Percentiles rank a stretch among this genome's conserved stretches.
Evolutionary conservation across 2,797 vertebrate species (phyloP).

Genomic region (Australoheros facetus): DNA sequence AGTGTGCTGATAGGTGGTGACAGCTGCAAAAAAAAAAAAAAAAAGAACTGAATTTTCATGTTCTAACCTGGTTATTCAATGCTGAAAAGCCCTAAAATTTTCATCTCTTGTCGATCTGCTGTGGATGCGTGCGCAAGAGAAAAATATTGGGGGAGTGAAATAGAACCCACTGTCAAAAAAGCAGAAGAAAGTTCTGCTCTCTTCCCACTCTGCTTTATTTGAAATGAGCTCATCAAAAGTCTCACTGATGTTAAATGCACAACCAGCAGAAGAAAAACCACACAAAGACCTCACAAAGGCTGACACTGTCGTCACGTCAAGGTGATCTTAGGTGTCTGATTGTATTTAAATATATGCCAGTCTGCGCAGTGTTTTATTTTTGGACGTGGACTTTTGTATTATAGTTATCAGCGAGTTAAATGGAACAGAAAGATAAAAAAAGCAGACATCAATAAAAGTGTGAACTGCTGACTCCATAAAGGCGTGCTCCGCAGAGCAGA

Average conservation of each 20-base stretch:
- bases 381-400: not conserved
- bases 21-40: not conserved
- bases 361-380: not conserved
- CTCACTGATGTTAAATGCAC: slow-evolving; percentile 40
- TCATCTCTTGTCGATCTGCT: slow-evolving; percentile 22
- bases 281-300: not conserved
- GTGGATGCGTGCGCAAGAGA: not conserved
- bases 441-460: not conserved
- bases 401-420: not conserved
- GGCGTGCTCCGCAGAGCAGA: slow-evolving; percentile 13
- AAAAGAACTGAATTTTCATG: not conserved
- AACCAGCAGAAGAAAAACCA: slow-evolving; percentile 7
- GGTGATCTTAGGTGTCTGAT: slow-evolving; percentile 5
- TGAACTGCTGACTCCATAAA: not conserved
- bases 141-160: not conserved
- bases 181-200: slow-evolving; percentile 25
- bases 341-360: not conserved
- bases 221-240: slow-evolving; percentile 17
- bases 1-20: not conserved
- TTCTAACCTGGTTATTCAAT: not conserved
- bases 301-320: slow-evolving; percentile 1
- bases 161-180: not conserved
- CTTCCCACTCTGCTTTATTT: not conserved
- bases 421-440: not conserved
- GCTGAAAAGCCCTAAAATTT: slow-evolving; percentile 20